phyloP scores from a whole-genome alignment of 1,140 invertebrate species.

The Neodiprion pinetum region DNA sequence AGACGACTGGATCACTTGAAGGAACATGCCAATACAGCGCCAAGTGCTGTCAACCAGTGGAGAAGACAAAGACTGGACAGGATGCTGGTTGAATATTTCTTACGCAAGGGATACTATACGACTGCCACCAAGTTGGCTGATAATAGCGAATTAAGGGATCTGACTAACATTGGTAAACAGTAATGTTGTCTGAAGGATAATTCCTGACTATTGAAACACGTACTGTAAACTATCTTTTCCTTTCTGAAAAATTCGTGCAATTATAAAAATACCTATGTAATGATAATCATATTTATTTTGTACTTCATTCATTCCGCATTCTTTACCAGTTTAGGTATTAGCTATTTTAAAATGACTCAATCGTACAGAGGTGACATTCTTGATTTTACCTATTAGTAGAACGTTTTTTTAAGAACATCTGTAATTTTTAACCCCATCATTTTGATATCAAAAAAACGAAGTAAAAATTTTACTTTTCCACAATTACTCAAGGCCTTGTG shows the following conservation, averaged over 20 bases:
- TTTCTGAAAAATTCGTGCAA: not conserved
- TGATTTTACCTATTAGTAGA: too few species aligned
- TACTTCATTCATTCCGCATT: too few species aligned
- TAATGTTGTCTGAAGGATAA: conserved; percentile 14
- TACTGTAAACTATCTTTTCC: not conserved
- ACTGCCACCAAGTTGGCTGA: conserved; percentile 87
- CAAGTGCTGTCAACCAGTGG: conserved; percentile 78
- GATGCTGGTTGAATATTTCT: conserved; percentile 95
- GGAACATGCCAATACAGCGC: conserved; percentile 69
- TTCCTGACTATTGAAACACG: not conserved
- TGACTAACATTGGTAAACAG: conserved; percentile 86
- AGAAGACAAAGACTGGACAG: conserved; percentile 87
- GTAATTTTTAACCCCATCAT: too few species aligned
- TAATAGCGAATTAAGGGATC: conserved; percentile 81
- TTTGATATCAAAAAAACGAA: too few species aligned
- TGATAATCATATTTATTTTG: not conserved
- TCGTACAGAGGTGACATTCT: too few species aligned
- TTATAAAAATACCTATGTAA: not conserved
- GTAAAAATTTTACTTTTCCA: too few species aligned
- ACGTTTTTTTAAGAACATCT: too few species aligned
- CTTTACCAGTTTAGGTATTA: too few species aligned
- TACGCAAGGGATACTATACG: conserved; percentile 95
- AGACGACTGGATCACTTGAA: conserved; percentile 92
- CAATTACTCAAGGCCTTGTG: too few species aligned
- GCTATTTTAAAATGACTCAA: too few species aligned